Evolutionary conservation across 2,888 invertebrate genomes (phyloP), one percentile per base, ranked within the genome.

Genomic region (Trichopoda pennipes): DNA sequence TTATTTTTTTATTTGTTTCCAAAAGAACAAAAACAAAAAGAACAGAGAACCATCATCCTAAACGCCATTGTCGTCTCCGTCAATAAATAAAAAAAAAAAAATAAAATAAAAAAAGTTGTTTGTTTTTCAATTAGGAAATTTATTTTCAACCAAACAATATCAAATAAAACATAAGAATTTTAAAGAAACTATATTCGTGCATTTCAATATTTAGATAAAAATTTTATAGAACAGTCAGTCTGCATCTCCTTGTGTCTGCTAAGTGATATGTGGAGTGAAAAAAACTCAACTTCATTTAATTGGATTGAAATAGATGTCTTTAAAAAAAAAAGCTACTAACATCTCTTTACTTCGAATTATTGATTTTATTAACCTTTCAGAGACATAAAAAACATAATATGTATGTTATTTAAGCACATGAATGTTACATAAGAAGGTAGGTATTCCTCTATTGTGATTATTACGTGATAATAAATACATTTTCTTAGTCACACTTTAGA

Each of bases 71-170:
- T 23, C 23, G 47, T 28, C 55, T 49, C 35, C 38, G 38, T 68
- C 23, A 51, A 58, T n/a, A 19, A 35, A 60, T 8, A 51, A 53
- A 42, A 28, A 49, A 60, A 6, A 68, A 28, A n/a, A 19, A 35
- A 60, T 8, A 51, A 53, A 42, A 28, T 38, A 60, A 6, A 68
- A 28, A 51, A 55, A 47, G 21, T 17, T 66, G 42, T 79, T 79
- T 73, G 60, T 60, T 73, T 73, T 51, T 53, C 66, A 79, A 73
- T 79, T 73, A 60, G 66, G 61, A 73, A 68, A 61, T 79, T 53
- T 55, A 79, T 70, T 63, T 66, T 56, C 51, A 64, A 70, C 38
- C 55, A 78, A 78, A 70, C 70, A 56, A 44, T 60, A 66, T 53
- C 68, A 68, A 69, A 69, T 21, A 69, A 76, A 61, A 51, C 35